These are phyloP conservation scores for Drosophila lini DNA, from an alignment of 1,140 invertebrate species.

Conservation along the genomic window DNA sequence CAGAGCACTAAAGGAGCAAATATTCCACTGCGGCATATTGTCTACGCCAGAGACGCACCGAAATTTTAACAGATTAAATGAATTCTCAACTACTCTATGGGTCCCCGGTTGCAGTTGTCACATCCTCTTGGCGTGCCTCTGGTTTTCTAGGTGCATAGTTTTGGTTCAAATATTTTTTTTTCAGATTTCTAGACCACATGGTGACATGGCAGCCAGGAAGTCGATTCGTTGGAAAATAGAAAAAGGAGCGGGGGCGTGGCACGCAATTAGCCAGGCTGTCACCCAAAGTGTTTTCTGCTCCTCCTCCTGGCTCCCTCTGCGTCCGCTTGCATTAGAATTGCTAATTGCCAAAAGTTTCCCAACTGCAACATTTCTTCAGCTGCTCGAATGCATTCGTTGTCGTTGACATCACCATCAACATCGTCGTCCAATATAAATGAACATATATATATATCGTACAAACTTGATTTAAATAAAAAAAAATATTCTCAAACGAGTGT, in stretches of 20 bases:
- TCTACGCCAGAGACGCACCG: conserved; percentile 22
- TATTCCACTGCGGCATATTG: conserved; percentile 29
- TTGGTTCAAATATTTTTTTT: conserved; percentile 44
- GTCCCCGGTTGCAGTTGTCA: conserved; percentile 59
- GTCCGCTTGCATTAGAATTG: conserved; percentile 74
- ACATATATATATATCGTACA: neutral
- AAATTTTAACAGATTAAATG: conserved; percentile 71
- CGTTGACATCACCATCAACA: conserved; percentile 54
- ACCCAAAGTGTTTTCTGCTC: conserved; percentile 69
- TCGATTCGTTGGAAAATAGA: conserved; percentile 32
- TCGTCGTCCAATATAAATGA: conserved; percentile 31
- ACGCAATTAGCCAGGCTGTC: conserved; percentile 79
- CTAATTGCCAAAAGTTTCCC: conserved; percentile 76
- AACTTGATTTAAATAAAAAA: conserved; percentile 11
- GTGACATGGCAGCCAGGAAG: conserved; percentile 39
- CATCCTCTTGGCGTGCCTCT: conserved; percentile 5
- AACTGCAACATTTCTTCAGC: conserved; percentile 68
- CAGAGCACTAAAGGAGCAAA: conserved; percentile 19
- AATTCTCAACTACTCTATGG: conserved; percentile 67
- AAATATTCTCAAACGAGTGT: conserved; percentile 33
- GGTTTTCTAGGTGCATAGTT: conserved; percentile 55
- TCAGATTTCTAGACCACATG: conserved; percentile 36
- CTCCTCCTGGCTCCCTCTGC: conserved; percentile 1
- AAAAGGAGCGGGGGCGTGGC: conserved; percentile 42
- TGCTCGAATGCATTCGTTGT: conserved; percentile 60